These are phyloP conservation scores for Melopsittacus undulatus DNA, from an alignment of 2,797 vertebrate genomes.

Conservation along the genomic window DNA sequence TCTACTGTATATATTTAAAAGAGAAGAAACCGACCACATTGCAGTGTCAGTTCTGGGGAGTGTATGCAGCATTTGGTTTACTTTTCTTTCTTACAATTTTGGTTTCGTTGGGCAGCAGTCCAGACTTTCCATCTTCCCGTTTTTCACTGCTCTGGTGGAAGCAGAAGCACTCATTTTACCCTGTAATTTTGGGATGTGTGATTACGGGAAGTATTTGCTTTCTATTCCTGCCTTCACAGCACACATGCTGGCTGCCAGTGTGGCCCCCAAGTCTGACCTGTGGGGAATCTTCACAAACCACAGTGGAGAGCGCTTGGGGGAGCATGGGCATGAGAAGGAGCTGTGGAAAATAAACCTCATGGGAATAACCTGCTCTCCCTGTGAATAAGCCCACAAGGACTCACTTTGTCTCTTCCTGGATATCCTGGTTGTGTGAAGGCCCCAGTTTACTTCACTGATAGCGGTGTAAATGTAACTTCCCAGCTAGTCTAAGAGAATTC, in stretches of 20 bases:
- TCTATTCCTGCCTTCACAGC: conserved; percentile 49
- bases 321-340: background rate
- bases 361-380: background rate
- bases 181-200: conserved; percentile 50
- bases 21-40: conserved; percentile 8
- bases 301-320: background rate
- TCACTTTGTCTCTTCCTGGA: background rate
- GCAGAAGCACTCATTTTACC: conserved; percentile 29
- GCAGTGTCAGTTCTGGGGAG: conserved; percentile 36
- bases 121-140: conserved; percentile 42
- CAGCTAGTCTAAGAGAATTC: background rate
- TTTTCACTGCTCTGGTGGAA: conserved; percentile 37
- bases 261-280: conserved; percentile 44
- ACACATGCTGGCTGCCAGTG: conserved; percentile 29
- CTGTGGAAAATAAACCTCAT: background rate
- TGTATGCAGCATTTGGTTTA: background rate
- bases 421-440: background rate
- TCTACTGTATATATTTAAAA: conserved; percentile 46
- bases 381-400: background rate
- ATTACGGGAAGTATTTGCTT: conserved; percentile 58
- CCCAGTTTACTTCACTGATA: background rate
- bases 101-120: conserved; percentile 45
- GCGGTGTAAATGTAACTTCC: background rate
- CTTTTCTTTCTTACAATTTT: conserved; percentile 33
- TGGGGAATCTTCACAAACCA: conserved; percentile 38